Percentiles rank a stretch among this genome's conserved stretches.
Evolutionary conservation across 2,888 invertebrate species (phyloP).

Genomic region (Notodromas monacha): DNA sequence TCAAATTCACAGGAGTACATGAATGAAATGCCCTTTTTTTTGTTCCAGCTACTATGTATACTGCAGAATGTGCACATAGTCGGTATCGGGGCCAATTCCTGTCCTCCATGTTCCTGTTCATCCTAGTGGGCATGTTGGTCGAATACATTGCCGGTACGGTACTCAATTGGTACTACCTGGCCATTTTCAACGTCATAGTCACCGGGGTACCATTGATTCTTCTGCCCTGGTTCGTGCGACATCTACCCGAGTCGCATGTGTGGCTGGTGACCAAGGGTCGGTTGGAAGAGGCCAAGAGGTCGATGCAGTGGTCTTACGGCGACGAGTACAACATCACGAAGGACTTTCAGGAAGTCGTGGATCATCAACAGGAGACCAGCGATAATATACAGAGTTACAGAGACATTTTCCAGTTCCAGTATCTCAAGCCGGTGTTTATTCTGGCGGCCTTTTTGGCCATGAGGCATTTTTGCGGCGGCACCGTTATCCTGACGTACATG

Average conservation of each 20-base stretch:
- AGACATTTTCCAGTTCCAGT: background rate
- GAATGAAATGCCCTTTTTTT: too few relatives aligned
- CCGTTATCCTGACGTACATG: too few relatives aligned
- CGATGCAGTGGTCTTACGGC: background rate
- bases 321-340: background rate
- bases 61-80: too few relatives aligned
- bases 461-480: too few relatives aligned
- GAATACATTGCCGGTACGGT: background rate
- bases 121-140: background rate
- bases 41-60: too few relatives aligned
- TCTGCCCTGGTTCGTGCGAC: background rate
- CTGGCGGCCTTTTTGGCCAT: background rate
- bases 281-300: background rate
- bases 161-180: background rate
- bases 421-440: constrained; percentile 1
- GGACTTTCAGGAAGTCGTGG: background rate
- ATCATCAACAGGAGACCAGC: background rate
- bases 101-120: too few relatives aligned
- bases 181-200: too few relatives aligned
- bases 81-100: too few relatives aligned
- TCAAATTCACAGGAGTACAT: too few relatives aligned
- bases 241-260: background rate
- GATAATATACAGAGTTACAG: background rate
- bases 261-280: constrained; percentile 1
- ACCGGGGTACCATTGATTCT: background rate